Conservation (phyloP, 1,140 invertebrate species). For the Bombus superbus region DNA sequence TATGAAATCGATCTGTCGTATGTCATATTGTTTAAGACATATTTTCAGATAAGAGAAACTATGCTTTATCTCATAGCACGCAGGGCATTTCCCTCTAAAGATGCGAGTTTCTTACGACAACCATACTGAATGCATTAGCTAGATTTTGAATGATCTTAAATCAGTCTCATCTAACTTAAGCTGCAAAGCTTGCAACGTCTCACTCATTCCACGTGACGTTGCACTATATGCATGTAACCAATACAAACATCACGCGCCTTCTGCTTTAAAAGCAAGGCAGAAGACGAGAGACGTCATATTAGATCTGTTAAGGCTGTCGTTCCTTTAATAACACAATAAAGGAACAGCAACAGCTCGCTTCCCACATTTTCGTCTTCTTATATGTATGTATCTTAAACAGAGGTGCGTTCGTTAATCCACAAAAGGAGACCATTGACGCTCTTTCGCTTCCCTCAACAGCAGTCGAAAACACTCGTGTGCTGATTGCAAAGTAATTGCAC, state of each 20-base stretch:
- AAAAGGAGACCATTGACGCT: neutral
- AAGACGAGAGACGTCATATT: neutral
- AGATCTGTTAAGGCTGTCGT: neutral
- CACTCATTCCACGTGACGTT: neutral
- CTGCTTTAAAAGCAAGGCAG: neutral
- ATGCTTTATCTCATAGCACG: neutral
- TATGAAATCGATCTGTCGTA: neutral
- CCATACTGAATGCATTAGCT: neutral
- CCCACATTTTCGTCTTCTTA: neutral
- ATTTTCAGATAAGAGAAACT: neutral
- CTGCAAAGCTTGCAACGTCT: neutral
- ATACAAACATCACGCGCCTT: neutral
- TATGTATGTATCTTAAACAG: neutral
- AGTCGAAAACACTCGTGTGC: neutral
- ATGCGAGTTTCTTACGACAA: neutral
- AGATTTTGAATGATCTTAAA: neutral
- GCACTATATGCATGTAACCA: neutral
- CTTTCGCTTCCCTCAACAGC: neutral
- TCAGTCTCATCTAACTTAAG: constrained; percentile 8
- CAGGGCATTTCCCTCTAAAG: neutral
- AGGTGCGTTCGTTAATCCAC: neutral
- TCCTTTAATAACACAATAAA: neutral
- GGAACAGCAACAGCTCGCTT: neutral
- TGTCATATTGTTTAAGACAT: neutral
- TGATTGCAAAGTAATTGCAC: neutral